phyloP scores from a whole-genome alignment of 2,888 invertebrate genomes.

The Lochmaea capreae region DNA sequence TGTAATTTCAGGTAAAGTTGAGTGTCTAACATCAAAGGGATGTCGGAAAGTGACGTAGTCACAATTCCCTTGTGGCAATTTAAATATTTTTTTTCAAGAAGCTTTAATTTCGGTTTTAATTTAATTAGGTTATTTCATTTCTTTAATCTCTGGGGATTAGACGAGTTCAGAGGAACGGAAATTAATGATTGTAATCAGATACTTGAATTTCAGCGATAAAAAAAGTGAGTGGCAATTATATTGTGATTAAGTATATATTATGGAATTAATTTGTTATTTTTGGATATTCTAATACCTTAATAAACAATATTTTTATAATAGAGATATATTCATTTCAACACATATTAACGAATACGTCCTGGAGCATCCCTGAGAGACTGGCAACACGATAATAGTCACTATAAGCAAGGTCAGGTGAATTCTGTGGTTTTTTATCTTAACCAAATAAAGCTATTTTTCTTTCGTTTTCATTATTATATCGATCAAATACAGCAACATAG shows the following conservation, averaged over 20 bases:
- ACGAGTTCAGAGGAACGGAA: not conserved
- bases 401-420: too few relatives aligned
- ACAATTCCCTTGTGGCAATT: constrained; percentile 42
- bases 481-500: too few relatives aligned
- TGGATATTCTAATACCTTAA: too few relatives aligned
- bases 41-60: constrained; percentile 37
- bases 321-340: too few relatives aligned
- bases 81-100: constrained; percentile 40
- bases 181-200: constrained; percentile 1
- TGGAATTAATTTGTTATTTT: not conserved
- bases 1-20: constrained; percentile 49
- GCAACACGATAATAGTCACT: too few relatives aligned
- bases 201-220: not conserved
- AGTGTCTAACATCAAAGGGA: constrained; percentile 50
- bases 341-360: too few relatives aligned
- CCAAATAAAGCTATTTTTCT: too few relatives aligned
- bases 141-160: not conserved
- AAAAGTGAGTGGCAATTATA: not conserved
- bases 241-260: not conserved
- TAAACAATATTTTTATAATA: too few relatives aligned
- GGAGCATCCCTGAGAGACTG: too few relatives aligned
- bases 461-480: too few relatives aligned
- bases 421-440: too few relatives aligned
- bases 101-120: constrained; percentile 40
- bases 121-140: constrained; percentile 38